Base-by-base conservation (phyloP, 2,797 vertebrate genomes). In the Platalea minor region DNA sequence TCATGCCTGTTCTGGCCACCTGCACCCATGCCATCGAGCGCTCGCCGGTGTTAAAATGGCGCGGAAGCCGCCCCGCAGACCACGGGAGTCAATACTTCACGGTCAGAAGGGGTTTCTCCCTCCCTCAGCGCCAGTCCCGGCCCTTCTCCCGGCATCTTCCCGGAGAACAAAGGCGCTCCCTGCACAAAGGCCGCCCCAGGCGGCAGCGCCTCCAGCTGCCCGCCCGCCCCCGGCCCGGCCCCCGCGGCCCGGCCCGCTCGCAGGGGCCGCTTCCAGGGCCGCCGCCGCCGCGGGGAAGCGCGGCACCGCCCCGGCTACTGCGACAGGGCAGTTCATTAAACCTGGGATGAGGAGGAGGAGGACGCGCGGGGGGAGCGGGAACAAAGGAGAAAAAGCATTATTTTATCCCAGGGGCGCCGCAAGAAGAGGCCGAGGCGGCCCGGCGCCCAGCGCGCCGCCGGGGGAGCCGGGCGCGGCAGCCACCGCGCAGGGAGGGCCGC, bases 221-320 rank as follows among this genome's bases (percentile, higher is more conserved):
- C 91, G 69, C 88, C 91, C 17, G 57, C 37, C 95, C 41, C 82
- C 64, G 59, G 92, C 85, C 53, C 93, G 20, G 54, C 60, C 3
- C 2, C 57, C 41, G 82, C 60, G 59, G 92, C 85, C 53, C 93
- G 20, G 54, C 67, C 60, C 3, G 2, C 57, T 94, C 91, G 97
- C 97, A 97, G 97, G 89, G 91, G 92, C 64, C 80, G 72, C 96
- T 97, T 97, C 97, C 91, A 97, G 60, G 74, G 82, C 90, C 82
- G 68, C 76, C 80, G 64, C 73, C 1, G 91, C 89, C 92, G n/a
- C 7, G 68, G 50, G 75, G 92, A 91, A 94, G 88, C 13, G 1
- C 19, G 15, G 96, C 82, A 92, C 88, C 84, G 93, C 93, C 77
- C 84, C 10, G 3, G 43, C 75, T 73, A 63, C 72, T 33, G 74